These are phyloP conservation scores for Andrena praecox DNA, from an alignment of 2,888 invertebrate species.

Conservation along the genomic window DNA sequence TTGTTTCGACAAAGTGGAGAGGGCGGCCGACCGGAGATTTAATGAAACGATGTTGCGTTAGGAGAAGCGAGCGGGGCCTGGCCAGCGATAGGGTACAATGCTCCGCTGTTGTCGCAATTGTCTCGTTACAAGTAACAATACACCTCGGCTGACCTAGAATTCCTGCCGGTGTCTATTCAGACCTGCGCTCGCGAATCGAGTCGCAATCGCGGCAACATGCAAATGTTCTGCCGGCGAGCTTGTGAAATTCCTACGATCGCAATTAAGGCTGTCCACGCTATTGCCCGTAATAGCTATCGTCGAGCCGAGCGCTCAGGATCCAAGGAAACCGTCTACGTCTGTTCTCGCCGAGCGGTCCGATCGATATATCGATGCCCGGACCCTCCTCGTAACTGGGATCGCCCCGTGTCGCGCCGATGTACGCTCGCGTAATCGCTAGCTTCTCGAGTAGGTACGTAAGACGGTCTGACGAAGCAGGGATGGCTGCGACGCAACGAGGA, in stretches of 20 bases:
- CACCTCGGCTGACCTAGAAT: slow-evolving; percentile 67
- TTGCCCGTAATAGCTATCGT: background rate
- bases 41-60: slow-evolving; percentile 63
- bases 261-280: slow-evolving; percentile 49
- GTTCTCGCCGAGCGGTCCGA: slow-evolving; percentile 11
- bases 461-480: no score
- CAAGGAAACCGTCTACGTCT: slow-evolving; percentile 14
- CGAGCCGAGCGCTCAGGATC: slow-evolving; percentile 6
- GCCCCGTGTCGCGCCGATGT: background rate
- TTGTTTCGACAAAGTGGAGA: slow-evolving; percentile 47
- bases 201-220: slow-evolving; percentile 65
- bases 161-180: slow-evolving; percentile 64
- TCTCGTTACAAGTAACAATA: slow-evolving; percentile 66
- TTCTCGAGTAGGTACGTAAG: no score
- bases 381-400: slow-evolving; percentile 2
- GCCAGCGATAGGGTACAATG: slow-evolving; percentile 32
- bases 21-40: slow-evolving; percentile 41
- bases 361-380: slow-evolving; percentile 25
- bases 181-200: slow-evolving; percentile 63
- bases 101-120: slow-evolving; percentile 66
- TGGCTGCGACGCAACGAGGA: no score
- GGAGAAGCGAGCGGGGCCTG: slow-evolving; percentile 23
- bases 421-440: no score
- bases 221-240: slow-evolving; percentile 45
- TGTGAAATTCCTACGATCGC: slow-evolving; percentile 52